Evolutionary conservation across 2,888 invertebrate species (phyloP).

Genomic region (Blomia tropicalis): DNA sequence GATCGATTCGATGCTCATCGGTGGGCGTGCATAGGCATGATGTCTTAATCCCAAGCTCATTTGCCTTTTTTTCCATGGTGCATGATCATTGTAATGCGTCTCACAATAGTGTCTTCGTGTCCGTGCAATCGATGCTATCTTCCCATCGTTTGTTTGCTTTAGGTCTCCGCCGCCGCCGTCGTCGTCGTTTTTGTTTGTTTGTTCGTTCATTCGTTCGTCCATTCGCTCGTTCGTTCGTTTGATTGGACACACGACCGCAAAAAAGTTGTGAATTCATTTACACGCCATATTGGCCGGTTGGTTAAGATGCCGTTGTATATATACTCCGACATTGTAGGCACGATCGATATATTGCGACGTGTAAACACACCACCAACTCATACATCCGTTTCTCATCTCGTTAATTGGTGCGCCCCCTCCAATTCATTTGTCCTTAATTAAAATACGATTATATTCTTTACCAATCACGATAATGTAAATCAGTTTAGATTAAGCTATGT

Average conservation of each 20-base stretch:
- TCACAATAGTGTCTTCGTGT: too few species aligned
- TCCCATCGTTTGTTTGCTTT: too few species aligned
- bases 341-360: too few species aligned
- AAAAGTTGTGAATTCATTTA: constrained; percentile 1
- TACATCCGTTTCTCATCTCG: constrained; percentile 10
- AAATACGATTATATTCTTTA: neutral
- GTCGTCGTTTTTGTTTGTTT: neutral
- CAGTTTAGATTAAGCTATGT: too few species aligned
- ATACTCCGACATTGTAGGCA: too few species aligned
- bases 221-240: neutral
- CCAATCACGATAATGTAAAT: neutral
- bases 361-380: neutral
- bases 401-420: constrained; percentile 8
- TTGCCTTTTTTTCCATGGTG: neutral
- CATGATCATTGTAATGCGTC: too few species aligned
- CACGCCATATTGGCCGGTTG: too few species aligned
- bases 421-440: constrained; percentile 9
- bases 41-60: neutral
- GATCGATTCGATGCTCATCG: neutral
- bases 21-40: constrained; percentile 10
- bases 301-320: too few species aligned
- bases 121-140: too few species aligned
- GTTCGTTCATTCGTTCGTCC: neutral
- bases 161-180: neutral
- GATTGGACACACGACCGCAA: neutral